phyloP scores from a whole-genome alignment of 2,888 invertebrate species.

The Boloria euphrosyne region DNA sequence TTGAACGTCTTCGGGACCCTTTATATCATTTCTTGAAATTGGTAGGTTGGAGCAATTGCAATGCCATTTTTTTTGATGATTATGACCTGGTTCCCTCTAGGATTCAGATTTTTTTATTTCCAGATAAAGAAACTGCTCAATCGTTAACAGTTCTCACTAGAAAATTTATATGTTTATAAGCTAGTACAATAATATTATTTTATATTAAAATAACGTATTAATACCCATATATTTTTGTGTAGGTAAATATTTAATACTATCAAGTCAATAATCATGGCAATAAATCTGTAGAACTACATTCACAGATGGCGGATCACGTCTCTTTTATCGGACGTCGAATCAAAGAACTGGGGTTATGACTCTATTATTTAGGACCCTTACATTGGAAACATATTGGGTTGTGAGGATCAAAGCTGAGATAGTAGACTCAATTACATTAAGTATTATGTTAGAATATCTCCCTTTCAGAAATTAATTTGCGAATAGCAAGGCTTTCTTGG shows the following conservation, averaged over 20 bases:
- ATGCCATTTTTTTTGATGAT: too few species aligned
- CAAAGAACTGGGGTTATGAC: constrained; percentile 20
- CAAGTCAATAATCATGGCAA: constrained; percentile 10
- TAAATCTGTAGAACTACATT: constrained; percentile 16
- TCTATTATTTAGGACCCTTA: constrained; percentile 22
- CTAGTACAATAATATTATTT: too few species aligned
- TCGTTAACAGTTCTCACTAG: too few species aligned
- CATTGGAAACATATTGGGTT: constrained; percentile 19
- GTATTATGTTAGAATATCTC: constrained; percentile 9
- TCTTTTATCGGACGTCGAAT: constrained; percentile 17
- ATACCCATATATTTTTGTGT: not conserved
- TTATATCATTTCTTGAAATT: too few species aligned
- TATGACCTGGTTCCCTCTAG: too few species aligned
- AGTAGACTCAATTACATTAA: constrained; percentile 14
- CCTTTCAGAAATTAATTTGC: not conserved
- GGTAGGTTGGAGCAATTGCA: too few species aligned
- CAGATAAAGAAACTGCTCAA: too few species aligned
- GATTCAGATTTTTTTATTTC: too few species aligned
- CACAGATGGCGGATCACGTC: constrained; percentile 14
- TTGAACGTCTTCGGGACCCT: too few species aligned
- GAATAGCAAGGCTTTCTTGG: not conserved
- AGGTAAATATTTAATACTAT: not conserved
- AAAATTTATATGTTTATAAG: too few species aligned
- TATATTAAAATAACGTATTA: too few species aligned
- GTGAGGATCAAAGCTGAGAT: constrained; percentile 15